A percentile compares a stretch with the other conserved stretches of the same genome.
phyloP scores from a whole-genome alignment of 2,888 invertebrate genomes.

The Hesperia comma region DNA sequence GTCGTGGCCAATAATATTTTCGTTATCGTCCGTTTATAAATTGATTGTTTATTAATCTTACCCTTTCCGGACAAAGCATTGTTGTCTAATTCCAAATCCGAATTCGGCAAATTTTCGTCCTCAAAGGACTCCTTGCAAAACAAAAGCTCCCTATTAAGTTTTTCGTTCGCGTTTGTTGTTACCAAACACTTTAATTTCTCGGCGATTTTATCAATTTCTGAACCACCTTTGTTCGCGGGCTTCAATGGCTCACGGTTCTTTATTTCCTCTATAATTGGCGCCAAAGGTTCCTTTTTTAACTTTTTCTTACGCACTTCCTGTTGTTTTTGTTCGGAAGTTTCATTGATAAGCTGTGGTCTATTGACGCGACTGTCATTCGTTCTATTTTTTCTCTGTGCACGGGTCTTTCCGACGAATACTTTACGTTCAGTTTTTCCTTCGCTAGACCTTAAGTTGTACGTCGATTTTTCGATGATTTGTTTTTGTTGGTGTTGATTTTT shows the following conservation, averaged over 20 bases:
- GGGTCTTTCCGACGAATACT: constrained; percentile 58
- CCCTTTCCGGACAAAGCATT: constrained; percentile 47
- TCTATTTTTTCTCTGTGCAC: constrained; percentile 51
- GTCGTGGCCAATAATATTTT: background rate
- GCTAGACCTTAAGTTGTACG: constrained; percentile 69
- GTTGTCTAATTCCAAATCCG: constrained; percentile 38
- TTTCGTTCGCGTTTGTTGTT: constrained; percentile 56
- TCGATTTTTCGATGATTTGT: constrained; percentile 57
- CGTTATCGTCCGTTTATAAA: background rate
- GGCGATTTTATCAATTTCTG: constrained; percentile 77
- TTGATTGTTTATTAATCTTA: constrained; percentile 39
- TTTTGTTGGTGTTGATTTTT: constrained; percentile 46
- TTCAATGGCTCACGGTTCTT: constrained; percentile 66
- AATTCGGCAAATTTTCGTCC: constrained; percentile 47
- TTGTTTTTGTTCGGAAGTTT: constrained; percentile 37
- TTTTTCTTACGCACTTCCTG: constrained; percentile 48
- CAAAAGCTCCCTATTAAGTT: constrained; percentile 63
- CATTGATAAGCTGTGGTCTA: constrained; percentile 39
- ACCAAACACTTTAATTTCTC: constrained; percentile 73
- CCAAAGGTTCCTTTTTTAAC: constrained; percentile 60
- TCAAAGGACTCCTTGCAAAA: constrained; percentile 71
- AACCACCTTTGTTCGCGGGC: constrained; percentile 54
- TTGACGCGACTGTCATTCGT: constrained; percentile 39
- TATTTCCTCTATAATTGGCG: constrained; percentile 74
- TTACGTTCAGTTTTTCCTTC: constrained; percentile 69